These are phyloP conservation scores for Parazoanthus swiftii DNA, from an alignment of 92 coral and sea anemone species.

Conservation along the genomic window DNA sequence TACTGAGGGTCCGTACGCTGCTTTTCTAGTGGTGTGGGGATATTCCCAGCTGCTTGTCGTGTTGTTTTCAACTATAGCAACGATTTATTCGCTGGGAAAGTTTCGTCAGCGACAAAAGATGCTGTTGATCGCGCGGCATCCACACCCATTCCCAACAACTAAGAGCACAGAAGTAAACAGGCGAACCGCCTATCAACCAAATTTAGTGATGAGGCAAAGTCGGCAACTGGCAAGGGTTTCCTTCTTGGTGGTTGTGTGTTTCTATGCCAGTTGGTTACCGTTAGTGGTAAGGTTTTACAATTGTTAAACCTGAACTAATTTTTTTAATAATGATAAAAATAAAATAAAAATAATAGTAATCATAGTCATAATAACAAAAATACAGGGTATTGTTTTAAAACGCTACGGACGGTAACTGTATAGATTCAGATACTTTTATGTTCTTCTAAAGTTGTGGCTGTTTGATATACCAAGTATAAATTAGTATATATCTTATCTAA, in stretches of 20 bases:
- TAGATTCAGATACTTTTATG: too few relatives aligned
- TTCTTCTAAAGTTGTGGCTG: neutral
- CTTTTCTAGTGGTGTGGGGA: slow-evolving; percentile 15
- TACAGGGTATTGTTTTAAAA: too few relatives aligned
- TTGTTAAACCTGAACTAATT: neutral
- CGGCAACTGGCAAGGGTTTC: slow-evolving; percentile 33
- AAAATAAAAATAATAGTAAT: neutral
- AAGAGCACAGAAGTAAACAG: neutral
- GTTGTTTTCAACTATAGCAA: slow-evolving; percentile 12
- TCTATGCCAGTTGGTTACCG: slow-evolving; percentile 35
- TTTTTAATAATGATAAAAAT: neutral
- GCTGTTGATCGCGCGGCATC: neutral
- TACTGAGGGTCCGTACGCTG: slow-evolving; percentile 18
- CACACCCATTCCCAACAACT: neutral
- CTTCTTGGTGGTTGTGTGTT: slow-evolving; percentile 26
- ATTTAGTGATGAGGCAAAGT: slow-evolving; percentile 24
- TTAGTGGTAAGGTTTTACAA: slow-evolving; percentile 23
- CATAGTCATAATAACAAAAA: neutral
- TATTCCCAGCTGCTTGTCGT: slow-evolving; percentile 21
- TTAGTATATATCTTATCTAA: neutral
- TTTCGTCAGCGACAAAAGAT: neutral
- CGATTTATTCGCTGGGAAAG: slow-evolving; percentile 29
- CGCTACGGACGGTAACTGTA: too few relatives aligned
- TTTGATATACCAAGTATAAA: too few relatives aligned
- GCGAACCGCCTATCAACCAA: neutral